Base-by-base conservation (phyloP, 2,113 vertebrate species). In the Cathartes aura region DNA sequence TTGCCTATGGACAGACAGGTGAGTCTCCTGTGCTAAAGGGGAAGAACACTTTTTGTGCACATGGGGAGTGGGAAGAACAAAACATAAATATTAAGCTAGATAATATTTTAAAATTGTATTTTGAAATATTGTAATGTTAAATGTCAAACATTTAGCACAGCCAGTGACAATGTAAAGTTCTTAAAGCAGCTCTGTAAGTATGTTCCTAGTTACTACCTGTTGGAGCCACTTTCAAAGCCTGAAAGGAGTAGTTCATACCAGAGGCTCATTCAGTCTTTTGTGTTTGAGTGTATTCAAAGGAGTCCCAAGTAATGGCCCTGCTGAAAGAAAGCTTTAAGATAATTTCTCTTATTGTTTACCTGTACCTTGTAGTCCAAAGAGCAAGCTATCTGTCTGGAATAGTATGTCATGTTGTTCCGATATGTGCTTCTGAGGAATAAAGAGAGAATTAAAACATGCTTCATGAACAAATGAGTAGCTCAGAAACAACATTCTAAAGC, bases 1-100 rank as follows among this genome's bases (percentile, higher is more conserved):
- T 99, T 98, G 99, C 99, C 92, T 99, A 99, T 96, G 99, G 99
- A 98, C 99, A 99, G 98, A 99, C 99, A 98, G 99, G 99, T 99
- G 97, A 38, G 74, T 89, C 20, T 40, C 58, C 64, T 81, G 53
- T 53, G 30, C 34, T 71, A 11, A 62, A 67, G 17, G 12, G 14
- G 14, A 58, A 62, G 12, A 91, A 42, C 0, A 4, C 21, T 72
- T 75, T 19, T 53, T 48, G 13, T 40, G 40, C 20, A 30, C 7
- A 0, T 62, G 50, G 48, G 30, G 55, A 71, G 8, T 42, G 27
- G n/a, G 47, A 80, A 66, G 34, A 90, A 10, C 32, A 71, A 67
- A 66, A 42, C 34, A 27, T 40, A 59, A 85, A 58, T 67, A 55
- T 53, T 76, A 47, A 59, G 14, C 8, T 56, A 34, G 58, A 70